A percentile compares a stretch with the other conserved stretches of the same genome.
Evolutionary conservation across 2,113 vertebrate genomes (phyloP).

Genomic region (Leucopsar rothschildi): DNA sequence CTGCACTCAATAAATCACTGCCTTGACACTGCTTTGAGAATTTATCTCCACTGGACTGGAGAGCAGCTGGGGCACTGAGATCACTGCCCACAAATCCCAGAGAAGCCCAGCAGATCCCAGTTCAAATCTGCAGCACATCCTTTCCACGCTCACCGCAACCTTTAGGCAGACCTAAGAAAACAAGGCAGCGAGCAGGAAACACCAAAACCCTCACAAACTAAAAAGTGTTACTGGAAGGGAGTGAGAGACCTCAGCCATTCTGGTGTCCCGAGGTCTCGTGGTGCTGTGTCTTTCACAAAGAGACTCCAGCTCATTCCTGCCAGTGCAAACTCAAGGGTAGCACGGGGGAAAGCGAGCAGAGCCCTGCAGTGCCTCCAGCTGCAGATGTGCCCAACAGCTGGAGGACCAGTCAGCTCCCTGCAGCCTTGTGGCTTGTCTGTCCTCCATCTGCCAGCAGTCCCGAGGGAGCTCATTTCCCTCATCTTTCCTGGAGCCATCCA

Average conservation of each 20-base stretch:
- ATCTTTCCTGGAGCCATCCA: neutral
- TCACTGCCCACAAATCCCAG: slow-evolving; percentile 2
- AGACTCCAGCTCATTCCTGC: neutral
- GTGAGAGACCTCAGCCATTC: neutral
- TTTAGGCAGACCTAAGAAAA: neutral
- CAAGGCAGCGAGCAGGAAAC: neutral
- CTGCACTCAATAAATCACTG: neutral
- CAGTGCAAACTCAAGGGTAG: rapidly evolving
- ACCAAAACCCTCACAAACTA: neutral
- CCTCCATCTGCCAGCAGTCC: neutral
- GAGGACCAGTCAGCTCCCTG: neutral
- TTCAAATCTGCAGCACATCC: neutral
- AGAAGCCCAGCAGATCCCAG: neutral
- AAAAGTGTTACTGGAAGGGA: neutral
- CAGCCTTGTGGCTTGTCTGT: neutral
- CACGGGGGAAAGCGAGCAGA: neutral
- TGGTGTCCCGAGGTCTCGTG: neutral
- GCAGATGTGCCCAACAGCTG: neutral
- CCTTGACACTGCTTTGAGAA: neutral
- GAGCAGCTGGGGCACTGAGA: neutral
- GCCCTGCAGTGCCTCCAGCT: neutral
- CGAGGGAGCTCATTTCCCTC: slow-evolving; percentile 9
- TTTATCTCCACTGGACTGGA: neutral
- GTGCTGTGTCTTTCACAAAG: neutral
- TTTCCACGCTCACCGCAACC: neutral